phyloP scores from a whole-genome alignment of 2,888 invertebrate species.

The Scaptomyza cyrtandrae region DNA sequence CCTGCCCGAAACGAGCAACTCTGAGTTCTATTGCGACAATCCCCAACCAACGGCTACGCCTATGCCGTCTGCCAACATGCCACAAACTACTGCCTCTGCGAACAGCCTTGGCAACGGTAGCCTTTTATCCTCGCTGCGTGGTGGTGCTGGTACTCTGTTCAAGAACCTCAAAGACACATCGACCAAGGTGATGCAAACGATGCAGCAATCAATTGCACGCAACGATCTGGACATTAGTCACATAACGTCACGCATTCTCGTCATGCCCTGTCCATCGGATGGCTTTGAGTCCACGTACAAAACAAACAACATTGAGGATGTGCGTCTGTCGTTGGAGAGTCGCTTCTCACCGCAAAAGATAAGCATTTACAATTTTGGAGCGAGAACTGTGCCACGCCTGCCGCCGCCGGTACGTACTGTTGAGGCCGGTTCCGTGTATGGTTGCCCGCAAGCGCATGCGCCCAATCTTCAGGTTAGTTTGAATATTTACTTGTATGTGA shows the following conservation, averaged over 20 bases:
- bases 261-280: constrained; percentile 98
- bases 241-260: constrained; percentile 94
- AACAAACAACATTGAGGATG: constrained; percentile 96
- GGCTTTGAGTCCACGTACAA: constrained; percentile 96
- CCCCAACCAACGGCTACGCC: constrained; percentile 32
- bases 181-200: constrained; percentile 97
- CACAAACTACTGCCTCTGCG: constrained; percentile 27
- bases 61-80: constrained; percentile 42
- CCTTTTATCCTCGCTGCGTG: constrained; percentile 93
- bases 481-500: neutral
- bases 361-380: constrained; percentile 93
- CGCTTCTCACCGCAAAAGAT: constrained; percentile 90
- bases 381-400: constrained; percentile 81
- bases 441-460: constrained; percentile 88
- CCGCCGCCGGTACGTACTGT: constrained; percentile 87
- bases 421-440: constrained; percentile 88
- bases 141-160: constrained; percentile 96
- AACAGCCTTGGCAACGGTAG: constrained; percentile 85
- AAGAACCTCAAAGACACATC: constrained; percentile 98
- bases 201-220: constrained; percentile 95
- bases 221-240: constrained; percentile 96
- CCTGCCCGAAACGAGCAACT: constrained; percentile 53
- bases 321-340: constrained; percentile 91
- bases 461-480: constrained; percentile 88
- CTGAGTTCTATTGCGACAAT: constrained; percentile 76